A percentile compares a stretch with the other conserved stretches of the same genome.
These are phyloP conservation scores for Syrphus vitripennis DNA, from an alignment of 2,888 invertebrate genomes.

Conservation along the genomic window DNA sequence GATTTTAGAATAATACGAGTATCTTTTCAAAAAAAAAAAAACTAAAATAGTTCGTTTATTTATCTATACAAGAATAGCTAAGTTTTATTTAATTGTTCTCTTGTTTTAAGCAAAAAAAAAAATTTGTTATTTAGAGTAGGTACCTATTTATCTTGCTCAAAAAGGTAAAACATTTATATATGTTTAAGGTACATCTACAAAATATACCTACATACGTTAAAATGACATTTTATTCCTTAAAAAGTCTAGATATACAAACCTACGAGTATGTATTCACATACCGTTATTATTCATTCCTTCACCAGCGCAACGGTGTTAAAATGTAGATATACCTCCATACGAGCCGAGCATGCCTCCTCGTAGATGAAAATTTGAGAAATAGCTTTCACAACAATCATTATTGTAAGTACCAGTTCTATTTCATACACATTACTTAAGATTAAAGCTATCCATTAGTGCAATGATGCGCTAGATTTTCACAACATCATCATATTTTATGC, in stretches of 20 bases:
- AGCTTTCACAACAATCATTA: conserved; percentile 35
- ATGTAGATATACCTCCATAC: no score
- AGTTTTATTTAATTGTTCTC: no score
- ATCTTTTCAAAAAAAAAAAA: no score
- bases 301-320: neutral
- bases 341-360: no score
- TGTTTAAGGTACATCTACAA: neutral
- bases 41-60: no score
- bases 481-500: conserved; percentile 35
- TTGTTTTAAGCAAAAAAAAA: no score
- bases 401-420: conserved; percentile 31
- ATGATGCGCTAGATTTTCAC: conserved; percentile 61
- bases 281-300: neutral
- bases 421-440: conserved; percentile 33
- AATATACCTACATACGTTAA: neutral
- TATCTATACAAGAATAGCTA: no score
- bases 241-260: neutral
- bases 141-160: no score
- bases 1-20: no score
- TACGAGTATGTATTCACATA: neutral
- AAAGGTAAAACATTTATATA: no score
- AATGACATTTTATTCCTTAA: neutral
- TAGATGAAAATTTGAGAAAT: neutral
- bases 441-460: conserved; percentile 64
- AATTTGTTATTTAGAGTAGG: no score